Base-by-base conservation (phyloP, 2,888 invertebrate genomes). In the Amblyjoppa fuscipennis region DNA sequence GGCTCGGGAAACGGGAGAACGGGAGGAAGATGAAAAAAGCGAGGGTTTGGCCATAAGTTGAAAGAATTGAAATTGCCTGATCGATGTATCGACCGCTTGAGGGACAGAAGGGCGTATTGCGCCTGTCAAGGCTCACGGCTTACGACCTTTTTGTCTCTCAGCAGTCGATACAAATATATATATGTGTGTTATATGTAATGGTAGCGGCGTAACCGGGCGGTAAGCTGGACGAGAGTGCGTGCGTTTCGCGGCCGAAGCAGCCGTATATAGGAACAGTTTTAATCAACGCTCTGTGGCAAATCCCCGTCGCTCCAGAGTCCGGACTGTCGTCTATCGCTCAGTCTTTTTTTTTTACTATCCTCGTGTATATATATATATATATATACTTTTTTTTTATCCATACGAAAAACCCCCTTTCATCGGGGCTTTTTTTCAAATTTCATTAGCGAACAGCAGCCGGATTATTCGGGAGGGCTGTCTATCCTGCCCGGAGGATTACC, bases 391-490 rank as follows among this genome's bases (percentile, higher is more conserved):
- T 71, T 49, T 68, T 45, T 82, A 56, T 78, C 16, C 71, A 49
- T 79, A 61, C 59, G 25, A 61, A 61, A 61, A 16, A 31, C 11
- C 61, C 61, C 83, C 81, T 84, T 85, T 79, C 83, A 85, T 86
- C 79, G 85, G 81, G 71, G 79, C 84, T 92, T 92, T 92, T 92
- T 91, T 88, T 77, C 86, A 78, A 91, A 93, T 93, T 93, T 93
- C 93, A 93, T 93, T 93, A 93, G 91, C 91, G 92, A 92, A 92
- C 91, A 92, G 91, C 92, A 93, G 92, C 74, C 90, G 92, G 93
- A 93, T 93, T 93, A 92, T 90, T 87, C 91, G 89, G 64, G 70
- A 74, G 75, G 28, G 49, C 34, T 41, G 28, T 31, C 56, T 56
- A 51, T 53, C 20, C 25, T 25, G 45, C 3, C 16, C 69, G 89